Base-by-base conservation (phyloP, 2,797 vertebrate species). In the Huso huso region DNA sequence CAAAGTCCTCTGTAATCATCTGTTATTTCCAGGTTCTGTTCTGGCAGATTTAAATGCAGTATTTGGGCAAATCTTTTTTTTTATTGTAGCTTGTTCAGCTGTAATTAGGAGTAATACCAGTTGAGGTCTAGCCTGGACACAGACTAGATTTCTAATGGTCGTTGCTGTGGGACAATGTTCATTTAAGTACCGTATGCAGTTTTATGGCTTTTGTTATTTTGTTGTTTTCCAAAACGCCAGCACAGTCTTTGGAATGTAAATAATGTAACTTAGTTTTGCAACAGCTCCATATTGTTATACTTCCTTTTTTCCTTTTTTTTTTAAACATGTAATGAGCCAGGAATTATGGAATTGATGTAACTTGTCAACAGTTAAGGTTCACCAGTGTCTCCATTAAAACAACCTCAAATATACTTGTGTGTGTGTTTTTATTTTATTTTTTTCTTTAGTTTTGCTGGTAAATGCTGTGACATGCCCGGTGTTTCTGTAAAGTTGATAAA, bases 381-480 rank as follows among this genome's bases (percentile, higher is more conserved):
- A 84, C 82, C 80, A 81, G 71, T 76, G 81, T 87, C 84, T 84
- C 77, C 73, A 89, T 88, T 89, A 89, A 91, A 89, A 83, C 84
- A 75, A 74, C 66, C 75, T 72, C 77, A 80, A 80, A 79, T 85
- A 77, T 82, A 76, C 81, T 37, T 37, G 23, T 37, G 23, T 37
- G 23, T 37, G 23, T 37, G 23, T 37, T 2, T 37, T 2, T 37
- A 1, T 18, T 18, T 18, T 18, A 1, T 18, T 18, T 18, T 18
- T 18, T 18, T 18, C 15, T 18, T 18, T 18, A 18, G 15, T 18
- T 18, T 18, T 18, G 15, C n/a, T n/a, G n/a, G n/a, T n/a, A n/a
- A n/a, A n/a, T n/a, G n/a, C n/a, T n/a, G n/a, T n/a, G n/a, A n/a
- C n/a, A n/a, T n/a, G n/a, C n/a, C n/a, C n/a, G n/a, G n/a, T n/a